phyloP scores from a whole-genome alignment of 2,113 vertebrate genomes.

The Ia io region DNA sequence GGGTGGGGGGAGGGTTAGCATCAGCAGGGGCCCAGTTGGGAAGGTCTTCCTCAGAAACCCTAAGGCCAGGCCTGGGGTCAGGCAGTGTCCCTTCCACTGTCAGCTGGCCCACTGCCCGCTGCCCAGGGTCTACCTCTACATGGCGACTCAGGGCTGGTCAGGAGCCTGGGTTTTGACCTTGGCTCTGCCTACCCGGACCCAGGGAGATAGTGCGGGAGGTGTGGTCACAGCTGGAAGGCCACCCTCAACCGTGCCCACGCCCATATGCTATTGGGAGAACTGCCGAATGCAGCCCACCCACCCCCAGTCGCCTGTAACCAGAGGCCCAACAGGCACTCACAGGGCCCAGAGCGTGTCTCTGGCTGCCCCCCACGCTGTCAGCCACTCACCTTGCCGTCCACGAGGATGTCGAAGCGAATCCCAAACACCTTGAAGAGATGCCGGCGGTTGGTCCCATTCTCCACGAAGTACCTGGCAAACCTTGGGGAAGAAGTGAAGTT shows the following conservation, averaged over 20 bases:
- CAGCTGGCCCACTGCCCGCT: not conserved
- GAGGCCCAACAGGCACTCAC: not conserved
- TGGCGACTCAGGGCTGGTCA: not conserved
- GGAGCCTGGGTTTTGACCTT: not conserved
- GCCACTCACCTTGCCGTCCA: slow-evolving; percentile 89
- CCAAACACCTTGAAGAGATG: slow-evolving; percentile 96
- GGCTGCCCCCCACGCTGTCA: not conserved
- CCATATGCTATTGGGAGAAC: not conserved
- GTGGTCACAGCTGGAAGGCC: not conserved
- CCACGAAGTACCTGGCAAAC: slow-evolving; percentile 91
- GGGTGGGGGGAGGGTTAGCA: not conserved
- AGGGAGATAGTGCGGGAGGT: not conserved
- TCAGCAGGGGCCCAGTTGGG: not conserved
- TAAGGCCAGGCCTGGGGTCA: not conserved
- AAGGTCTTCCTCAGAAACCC: not conserved
- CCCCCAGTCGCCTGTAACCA: not conserved
- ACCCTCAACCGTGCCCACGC: not conserved
- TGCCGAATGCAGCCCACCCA: not conserved
- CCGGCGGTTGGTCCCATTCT: slow-evolving; percentile 82
- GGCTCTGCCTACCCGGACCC: not conserved
- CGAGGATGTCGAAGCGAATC: slow-evolving; percentile 93
- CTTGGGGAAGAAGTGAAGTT: slow-evolving; percentile 59
- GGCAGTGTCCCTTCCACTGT: not conserved
- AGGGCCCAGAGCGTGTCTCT: not conserved
- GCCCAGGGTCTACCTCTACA: not conserved